A percentile compares a stretch with the other conserved stretches of the same genome.
These are phyloP conservation scores for Thelaira solivaga DNA, from an alignment of 2,888 invertebrate genomes.

Conservation along the genomic window DNA sequence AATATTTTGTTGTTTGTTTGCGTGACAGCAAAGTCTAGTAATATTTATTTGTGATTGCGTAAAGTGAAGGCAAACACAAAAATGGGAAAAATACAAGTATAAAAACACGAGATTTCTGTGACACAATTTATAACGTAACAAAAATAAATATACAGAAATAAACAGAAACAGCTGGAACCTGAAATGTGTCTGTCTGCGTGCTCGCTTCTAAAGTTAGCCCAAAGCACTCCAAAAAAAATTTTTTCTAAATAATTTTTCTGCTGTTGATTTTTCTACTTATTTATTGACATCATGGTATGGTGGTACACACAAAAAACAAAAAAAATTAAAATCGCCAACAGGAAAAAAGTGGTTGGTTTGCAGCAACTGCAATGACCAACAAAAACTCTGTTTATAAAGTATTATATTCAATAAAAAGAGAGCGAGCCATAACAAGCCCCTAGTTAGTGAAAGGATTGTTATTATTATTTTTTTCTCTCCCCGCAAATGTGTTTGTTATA, in stretches of 20 bases:
- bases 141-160: conserved; percentile 7
- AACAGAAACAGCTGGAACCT: background rate
- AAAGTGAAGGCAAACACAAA: conserved; percentile 14
- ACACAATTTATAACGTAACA: conserved; percentile 40
- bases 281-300: conserved; percentile 24
- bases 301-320: background rate
- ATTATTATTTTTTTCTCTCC: background rate
- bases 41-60: conserved; percentile 24
- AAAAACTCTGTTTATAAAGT: background rate
- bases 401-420: background rate
- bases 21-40: background rate
- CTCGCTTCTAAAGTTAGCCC: background rate
- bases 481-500: background rate
- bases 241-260: background rate
- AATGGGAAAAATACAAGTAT: background rate
- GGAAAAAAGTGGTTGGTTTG: background rate
- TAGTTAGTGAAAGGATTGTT: background rate
- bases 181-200: no score
- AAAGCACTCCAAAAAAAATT: no score
- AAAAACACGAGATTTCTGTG: conserved; percentile 31
- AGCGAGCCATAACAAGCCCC: conserved; percentile 8
- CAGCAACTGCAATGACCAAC: background rate
- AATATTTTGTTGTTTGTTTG: background rate
- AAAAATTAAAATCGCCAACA: conserved; percentile 4
- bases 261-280: background rate